Conservation (phyloP, 2,797 vertebrate species). For the Arrhamphus sclerolepis region DNA sequence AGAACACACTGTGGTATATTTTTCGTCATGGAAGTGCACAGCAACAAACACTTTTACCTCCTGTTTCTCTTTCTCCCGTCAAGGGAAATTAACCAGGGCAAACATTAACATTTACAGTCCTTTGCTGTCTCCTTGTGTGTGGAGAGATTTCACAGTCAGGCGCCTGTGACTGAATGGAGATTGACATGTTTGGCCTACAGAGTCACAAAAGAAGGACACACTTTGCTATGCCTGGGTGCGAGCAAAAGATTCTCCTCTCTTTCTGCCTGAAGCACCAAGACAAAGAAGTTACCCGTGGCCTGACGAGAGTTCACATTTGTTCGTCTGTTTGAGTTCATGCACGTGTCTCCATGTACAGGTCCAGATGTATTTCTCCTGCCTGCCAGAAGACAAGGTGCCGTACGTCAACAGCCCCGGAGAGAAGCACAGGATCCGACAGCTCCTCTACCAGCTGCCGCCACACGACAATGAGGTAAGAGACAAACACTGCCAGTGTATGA, state of each 20-base stretch:
- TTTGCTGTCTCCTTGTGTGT: conserved; percentile 22
- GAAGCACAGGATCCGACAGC: conserved; percentile 94
- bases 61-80: conserved; percentile 31
- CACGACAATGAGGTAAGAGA: conserved; percentile 92
- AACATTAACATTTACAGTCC: conserved; percentile 47
- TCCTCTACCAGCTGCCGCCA: conserved; percentile 95
- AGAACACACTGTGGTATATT: conserved; percentile 9
- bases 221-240: conserved; percentile 18
- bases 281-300: neutral
- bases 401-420: conserved; percentile 96
- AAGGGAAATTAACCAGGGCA: conserved; percentile 35
- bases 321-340: conserved; percentile 1
- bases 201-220: conserved; percentile 33
- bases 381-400: conserved; percentile 95
- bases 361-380: conserved; percentile 95
- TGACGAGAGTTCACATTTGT: neutral
- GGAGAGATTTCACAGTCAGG: conserved; percentile 46
- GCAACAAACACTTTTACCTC: conserved; percentile 13
- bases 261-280: conserved; percentile 3
- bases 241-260: conserved; percentile 1
- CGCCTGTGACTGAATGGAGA: conserved; percentile 40
- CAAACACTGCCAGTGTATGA: neutral
- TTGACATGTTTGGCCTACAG: conserved; percentile 48
- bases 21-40: conserved; percentile 12
- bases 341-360: conserved; percentile 79